Percentiles rank a stretch among this genome's conserved stretches.
Conservation (phyloP, 2,797 vertebrate species). For the Melanotaenia trifasciata region DNA sequence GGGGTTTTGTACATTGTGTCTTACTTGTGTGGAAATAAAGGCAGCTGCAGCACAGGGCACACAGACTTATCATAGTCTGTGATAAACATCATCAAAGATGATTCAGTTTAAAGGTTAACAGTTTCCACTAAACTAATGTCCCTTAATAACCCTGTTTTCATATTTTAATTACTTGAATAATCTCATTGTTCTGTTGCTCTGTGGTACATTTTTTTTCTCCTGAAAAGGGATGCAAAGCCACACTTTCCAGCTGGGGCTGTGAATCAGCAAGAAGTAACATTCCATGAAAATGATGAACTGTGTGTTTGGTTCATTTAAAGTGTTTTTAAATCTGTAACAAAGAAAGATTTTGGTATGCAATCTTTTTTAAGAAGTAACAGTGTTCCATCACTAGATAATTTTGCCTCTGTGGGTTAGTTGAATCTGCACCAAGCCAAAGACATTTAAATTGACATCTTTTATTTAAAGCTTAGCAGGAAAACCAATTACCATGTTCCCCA, state of each 20-base stretch:
- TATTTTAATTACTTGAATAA: background rate
- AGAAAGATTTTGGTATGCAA: background rate
- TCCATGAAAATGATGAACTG: background rate
- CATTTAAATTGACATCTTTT: conserved; percentile 7
- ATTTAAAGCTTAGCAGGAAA: conserved; percentile 12
- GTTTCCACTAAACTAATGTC: background rate
- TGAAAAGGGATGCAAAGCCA: background rate
- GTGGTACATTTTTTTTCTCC: background rate
- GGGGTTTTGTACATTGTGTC: background rate
- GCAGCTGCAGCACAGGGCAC: background rate
- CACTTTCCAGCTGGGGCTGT: background rate
- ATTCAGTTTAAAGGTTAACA: background rate
- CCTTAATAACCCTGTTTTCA: background rate
- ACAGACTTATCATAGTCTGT: background rate
- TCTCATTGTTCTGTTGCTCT: background rate
- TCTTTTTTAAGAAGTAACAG: background rate
- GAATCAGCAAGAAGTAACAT: background rate
- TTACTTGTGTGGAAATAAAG: background rate
- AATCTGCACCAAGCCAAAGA: background rate
- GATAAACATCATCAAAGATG: background rate
- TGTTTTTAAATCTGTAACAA: background rate
- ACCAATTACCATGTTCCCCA: background rate
- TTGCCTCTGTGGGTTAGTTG: background rate
- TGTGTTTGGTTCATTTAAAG: background rate
- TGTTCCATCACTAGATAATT: background rate